Percentiles rank a stretch among this genome's conserved stretches.
These are phyloP conservation scores for Lycaon pictus DNA, from an alignment of 2,113 vertebrate species.

Conservation along the genomic window DNA sequence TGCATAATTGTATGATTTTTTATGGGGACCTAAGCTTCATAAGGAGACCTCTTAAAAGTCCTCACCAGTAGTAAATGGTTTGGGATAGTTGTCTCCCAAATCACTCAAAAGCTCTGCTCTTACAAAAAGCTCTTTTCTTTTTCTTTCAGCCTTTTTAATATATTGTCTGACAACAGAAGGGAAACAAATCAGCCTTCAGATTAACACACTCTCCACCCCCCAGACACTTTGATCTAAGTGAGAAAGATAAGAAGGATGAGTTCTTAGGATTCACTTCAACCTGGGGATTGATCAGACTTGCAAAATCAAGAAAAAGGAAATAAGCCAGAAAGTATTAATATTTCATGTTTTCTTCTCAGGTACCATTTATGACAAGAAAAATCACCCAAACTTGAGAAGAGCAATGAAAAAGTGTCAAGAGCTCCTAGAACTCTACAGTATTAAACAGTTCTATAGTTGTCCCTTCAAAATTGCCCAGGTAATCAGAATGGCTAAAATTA, in stretches of 20 bases:
- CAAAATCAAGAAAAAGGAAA: constrained; percentile 50
- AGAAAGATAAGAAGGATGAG: neutral
- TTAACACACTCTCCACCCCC: neutral
- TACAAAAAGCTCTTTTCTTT: neutral
- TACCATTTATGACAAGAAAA: constrained; percentile 54
- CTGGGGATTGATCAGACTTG: neutral
- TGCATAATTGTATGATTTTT: neutral
- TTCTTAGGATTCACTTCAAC: neutral
- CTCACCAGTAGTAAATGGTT: neutral
- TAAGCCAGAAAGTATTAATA: neutral
- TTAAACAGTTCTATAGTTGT: constrained; percentile 55
- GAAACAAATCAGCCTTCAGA: neutral
- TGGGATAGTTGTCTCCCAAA: neutral
- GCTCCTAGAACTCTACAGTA: constrained; percentile 48
- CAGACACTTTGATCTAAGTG: constrained; percentile 11
- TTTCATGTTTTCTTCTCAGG: constrained; percentile 63
- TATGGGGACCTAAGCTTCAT: neutral
- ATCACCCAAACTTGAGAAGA: constrained; percentile 39
- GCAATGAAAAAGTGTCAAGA: constrained; percentile 66
- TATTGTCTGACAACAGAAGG: neutral
- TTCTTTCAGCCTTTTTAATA: neutral
- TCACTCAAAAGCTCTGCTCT: neutral
- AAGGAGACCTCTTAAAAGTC: neutral
- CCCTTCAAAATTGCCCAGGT: constrained; percentile 78
- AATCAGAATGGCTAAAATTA: constrained; percentile 8